A percentile compares a stretch with the other conserved stretches of the same genome.
Conservation (phyloP, 2,888 invertebrate genomes). For the Camptogramma bilineatum region DNA sequence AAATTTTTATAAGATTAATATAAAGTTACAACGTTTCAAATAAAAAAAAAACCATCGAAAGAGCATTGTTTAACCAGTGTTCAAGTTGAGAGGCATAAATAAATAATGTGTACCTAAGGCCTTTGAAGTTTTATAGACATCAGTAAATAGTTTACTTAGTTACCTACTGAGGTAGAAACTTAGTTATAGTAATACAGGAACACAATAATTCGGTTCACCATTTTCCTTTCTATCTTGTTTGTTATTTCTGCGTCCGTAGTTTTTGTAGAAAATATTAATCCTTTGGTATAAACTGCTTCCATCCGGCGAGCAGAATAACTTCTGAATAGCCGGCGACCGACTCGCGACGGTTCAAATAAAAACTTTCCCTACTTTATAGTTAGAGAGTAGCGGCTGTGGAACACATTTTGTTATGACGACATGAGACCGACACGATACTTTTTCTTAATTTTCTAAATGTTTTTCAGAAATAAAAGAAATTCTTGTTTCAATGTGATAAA, state of each 20-base stretch:
- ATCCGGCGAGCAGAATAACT: slow-evolving; percentile 32
- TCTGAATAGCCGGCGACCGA: slow-evolving; percentile 30
- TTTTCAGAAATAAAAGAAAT: too few species aligned
- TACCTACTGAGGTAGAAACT: too few species aligned
- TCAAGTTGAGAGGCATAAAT: too few species aligned
- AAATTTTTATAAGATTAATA: too few species aligned
- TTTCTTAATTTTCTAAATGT: too few species aligned
- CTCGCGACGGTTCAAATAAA: slow-evolving; percentile 36
- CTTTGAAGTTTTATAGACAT: too few species aligned
- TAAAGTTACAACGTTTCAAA: too few species aligned
- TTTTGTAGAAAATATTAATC: slow-evolving; percentile 26
- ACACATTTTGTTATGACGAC: slow-evolving; percentile 4
- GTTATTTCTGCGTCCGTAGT: background rate
- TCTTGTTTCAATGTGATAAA: too few species aligned
- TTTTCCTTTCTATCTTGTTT: background rate
- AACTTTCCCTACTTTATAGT: slow-evolving; percentile 35
- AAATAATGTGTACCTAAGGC: too few species aligned
- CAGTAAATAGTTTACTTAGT: too few species aligned
- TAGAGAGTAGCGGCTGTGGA: slow-evolving; percentile 19
- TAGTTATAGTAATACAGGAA: background rate
- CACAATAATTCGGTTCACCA: background rate
- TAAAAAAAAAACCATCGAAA: too few species aligned
- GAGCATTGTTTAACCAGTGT: too few species aligned
- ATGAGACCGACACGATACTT: background rate
- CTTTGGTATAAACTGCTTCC: slow-evolving; percentile 19